These are phyloP conservation scores for Maniola hyperantus DNA, from an alignment of 2,888 invertebrate genomes.

Conservation along the genomic window DNA sequence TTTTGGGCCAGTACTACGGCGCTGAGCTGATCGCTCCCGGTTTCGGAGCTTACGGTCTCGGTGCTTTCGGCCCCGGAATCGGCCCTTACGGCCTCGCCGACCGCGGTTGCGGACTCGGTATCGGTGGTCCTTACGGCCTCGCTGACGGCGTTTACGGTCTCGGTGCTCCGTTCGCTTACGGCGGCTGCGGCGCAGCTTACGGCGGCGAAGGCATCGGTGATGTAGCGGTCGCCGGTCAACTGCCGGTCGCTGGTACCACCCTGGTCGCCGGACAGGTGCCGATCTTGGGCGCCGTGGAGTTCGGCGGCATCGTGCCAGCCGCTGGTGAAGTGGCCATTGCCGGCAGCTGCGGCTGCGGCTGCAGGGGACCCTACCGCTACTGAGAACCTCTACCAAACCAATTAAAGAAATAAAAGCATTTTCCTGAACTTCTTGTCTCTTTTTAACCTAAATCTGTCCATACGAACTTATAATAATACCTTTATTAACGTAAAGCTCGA, in stretches of 20 bases:
- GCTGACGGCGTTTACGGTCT: neutral
- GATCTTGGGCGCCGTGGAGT: slow-evolving; percentile 49
- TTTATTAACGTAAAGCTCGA: no score
- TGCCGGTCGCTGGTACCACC: slow-evolving; percentile 47
- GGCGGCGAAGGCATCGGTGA: slow-evolving; percentile 46
- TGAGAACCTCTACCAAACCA: slow-evolving; percentile 29
- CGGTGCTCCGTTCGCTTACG: no score
- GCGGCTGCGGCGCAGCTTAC: slow-evolving; percentile 30
- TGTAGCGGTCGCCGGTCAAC: slow-evolving; percentile 43
- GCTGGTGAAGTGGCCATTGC: slow-evolving; percentile 19
- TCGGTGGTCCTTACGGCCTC: neutral
- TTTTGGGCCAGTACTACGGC: slow-evolving; percentile 13
- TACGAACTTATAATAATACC: no score
- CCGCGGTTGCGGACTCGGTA: neutral
- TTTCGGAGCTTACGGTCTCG: neutral
- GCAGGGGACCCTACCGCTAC: slow-evolving; percentile 42
- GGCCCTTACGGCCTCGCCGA: neutral
- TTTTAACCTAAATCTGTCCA: neutral
- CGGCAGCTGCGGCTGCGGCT: slow-evolving; percentile 28
- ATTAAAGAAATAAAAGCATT: neutral
- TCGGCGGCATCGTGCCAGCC: slow-evolving; percentile 48
- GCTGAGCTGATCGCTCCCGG: slow-evolving; percentile 37
- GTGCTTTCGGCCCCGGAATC: slow-evolving; percentile 32
- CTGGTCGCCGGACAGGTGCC: slow-evolving; percentile 50
- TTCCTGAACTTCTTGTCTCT: neutral